phyloP scores from a whole-genome alignment of 1,140 invertebrate genomes.

The Drosophila sucinea region DNA sequence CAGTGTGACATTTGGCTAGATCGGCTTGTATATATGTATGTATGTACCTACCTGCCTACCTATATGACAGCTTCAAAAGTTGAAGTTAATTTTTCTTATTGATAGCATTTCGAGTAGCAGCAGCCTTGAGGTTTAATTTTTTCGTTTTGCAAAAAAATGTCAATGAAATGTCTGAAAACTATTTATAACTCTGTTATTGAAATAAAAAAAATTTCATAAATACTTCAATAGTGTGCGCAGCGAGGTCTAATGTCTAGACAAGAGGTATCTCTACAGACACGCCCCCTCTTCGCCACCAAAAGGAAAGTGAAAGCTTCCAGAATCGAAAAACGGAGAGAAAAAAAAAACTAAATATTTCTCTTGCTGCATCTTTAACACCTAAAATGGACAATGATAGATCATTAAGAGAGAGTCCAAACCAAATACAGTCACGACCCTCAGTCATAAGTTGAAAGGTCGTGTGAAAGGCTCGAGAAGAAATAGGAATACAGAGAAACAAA shows the following conservation, averaged over 20 bases:
- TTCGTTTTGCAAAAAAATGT: conserved; percentile 29
- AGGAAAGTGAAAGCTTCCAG: conserved; percentile 49
- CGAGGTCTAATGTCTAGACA: not conserved
- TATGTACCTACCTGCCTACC: conserved; percentile 4
- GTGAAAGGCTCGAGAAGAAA: conserved; percentile 51
- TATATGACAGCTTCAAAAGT: conserved; percentile 52
- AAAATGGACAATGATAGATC: conserved; percentile 61
- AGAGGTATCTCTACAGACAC: not conserved
- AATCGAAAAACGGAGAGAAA: no score
- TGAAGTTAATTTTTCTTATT: conserved; percentile 56
- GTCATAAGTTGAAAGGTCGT: conserved; percentile 64
- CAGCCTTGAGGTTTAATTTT: conserved; percentile 4
- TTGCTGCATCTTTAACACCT: conserved; percentile 56
- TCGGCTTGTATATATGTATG: conserved; percentile 1
- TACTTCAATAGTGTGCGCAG: conserved; percentile 15
- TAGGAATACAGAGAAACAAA: conserved; percentile 45
- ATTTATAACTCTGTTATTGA: conserved; percentile 50
- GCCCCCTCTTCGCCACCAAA: conserved; percentile 21
- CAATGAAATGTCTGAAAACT: conserved; percentile 48
- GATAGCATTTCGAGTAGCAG: conserved; percentile 24
- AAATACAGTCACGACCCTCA: conserved; percentile 27
- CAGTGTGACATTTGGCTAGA: conserved; percentile 47
- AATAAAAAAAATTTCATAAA: conserved; percentile 33
- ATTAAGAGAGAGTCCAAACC: conserved; percentile 46
- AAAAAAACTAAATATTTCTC: not conserved